phyloP scores from a whole-genome alignment of 1,140 invertebrate species.

The Euwallacea fornicatus region DNA sequence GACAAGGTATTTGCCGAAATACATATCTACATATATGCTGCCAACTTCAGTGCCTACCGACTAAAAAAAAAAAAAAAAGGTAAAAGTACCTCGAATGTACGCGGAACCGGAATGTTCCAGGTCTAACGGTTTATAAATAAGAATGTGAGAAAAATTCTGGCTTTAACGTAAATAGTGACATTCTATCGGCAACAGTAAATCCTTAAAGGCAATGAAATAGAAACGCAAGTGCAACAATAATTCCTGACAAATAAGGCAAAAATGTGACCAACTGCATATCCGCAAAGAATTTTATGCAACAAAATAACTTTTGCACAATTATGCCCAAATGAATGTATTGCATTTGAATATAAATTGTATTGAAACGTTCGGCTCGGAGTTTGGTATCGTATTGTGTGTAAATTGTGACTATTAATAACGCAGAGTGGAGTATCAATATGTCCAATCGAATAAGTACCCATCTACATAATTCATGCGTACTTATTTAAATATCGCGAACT shows the following conservation, averaged over 20 bases:
- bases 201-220: not conserved
- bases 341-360: constrained; percentile 53
- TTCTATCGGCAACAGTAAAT: too few relatives aligned
- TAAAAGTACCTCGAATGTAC: too few relatives aligned
- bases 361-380: constrained; percentile 48
- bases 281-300: constrained; percentile 33
- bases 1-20: constrained; percentile 35
- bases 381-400: constrained; percentile 54
- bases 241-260: constrained; percentile 27
- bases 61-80: too few relatives aligned
- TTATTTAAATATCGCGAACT: constrained; percentile 52
- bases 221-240: not conserved
- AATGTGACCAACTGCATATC: constrained; percentile 20
- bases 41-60: too few relatives aligned
- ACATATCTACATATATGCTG: not conserved
- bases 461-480: constrained; percentile 54
- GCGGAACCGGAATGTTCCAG: too few relatives aligned
- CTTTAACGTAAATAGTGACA: too few relatives aligned
- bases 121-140: too few relatives aligned
- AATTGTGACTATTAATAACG: constrained; percentile 54
- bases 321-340: constrained; percentile 44
- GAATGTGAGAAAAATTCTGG: too few relatives aligned
- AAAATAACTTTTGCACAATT: constrained; percentile 43
- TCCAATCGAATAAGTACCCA: constrained; percentile 53
- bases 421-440: constrained; percentile 53